Evolutionary conservation across 2,797 vertebrate species (phyloP), one percentile per base, ranked within the genome.

Genomic region (Varecia variegata): DNA sequence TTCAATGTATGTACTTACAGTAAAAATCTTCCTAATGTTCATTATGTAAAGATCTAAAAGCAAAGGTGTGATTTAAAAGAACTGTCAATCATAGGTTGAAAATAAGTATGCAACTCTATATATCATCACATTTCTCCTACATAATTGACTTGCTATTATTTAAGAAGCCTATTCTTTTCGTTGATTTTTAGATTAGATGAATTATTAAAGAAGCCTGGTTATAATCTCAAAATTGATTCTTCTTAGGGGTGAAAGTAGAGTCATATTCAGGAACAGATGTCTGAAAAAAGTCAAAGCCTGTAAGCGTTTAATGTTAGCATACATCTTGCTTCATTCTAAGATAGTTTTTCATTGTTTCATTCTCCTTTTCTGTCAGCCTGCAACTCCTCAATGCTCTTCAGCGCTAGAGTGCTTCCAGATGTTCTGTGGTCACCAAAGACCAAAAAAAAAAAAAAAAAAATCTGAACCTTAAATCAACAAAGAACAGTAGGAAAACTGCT

Each of bases 171-270:
- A 35, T 58, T 70, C 35, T 87, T 92, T 71, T 80, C 68, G 77
- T 15, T 88, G 70, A 32, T 30, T 94, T 95, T 95, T 94, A 86
- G 40, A 96, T 84, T 94, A 77, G 54, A 92, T 54, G 91, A 56
- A 87, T 35, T 94, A 85, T 84, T 54, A 60, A 95, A 70, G 40
- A 96, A 92, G 30, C 89, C 77, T 77, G 1, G 40, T 82, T 90
- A 94, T n/a, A 96, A 81, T n/a, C n/a, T 83, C 80, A 82, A 79
- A 32, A 17, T 70, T 92, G 76, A 89, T 82, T 97, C 62, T 70
- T 73, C 84, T 18, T 76, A 35, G 50, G 47, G 47, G 68, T 73
- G 86, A 85, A 88, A 84, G 65, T 8, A 77, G 68, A 82, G 74
- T 68, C 82, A 68, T 0, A 0, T 1, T 81, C 84, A 95, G 70